Base-by-base conservation (phyloP, 2,797 vertebrate species). In the Enteromius paludinosus region DNA sequence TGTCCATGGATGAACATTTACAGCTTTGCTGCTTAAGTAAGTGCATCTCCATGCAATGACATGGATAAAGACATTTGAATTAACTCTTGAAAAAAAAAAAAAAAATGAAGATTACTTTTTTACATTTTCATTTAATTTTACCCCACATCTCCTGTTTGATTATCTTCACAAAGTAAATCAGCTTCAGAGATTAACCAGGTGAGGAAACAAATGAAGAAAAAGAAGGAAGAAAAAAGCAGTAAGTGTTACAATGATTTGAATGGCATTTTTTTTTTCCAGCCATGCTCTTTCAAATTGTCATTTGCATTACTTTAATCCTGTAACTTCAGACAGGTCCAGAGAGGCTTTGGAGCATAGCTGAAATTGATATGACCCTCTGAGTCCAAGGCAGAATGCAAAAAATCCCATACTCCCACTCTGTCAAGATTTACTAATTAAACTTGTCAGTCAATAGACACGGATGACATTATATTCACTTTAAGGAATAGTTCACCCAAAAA, bases 281-380 rank as follows among this genome's bases (percentile, higher is more conserved):
- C 89, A 89, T 38, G 28, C 87, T 83, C 25, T 76, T 82, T 78
- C 76, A 85, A 86, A 79, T 84, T 84, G 76, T 90, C 88, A 89
- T 92, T 88, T 85, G 86, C 78, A 33, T 89, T 86, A 91, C 90
- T 91, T 87, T 83, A 92, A 93, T 89, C 89, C 82, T 62, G 79
- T 69, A 69, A 89, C 87, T 89, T 92, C 84, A 91, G 92, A 91
- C 84, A 47, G 0, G 82, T 80, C 79, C 78, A 88, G 78, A 87
- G 90, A 88, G 90, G 89, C 89, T 92, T 90, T 82, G 88, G 87
- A 89, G 87, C 25, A 84, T 6, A 71, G 35, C 82, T 86, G 89
- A 91, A 92, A 94, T 93, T 81, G 87, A 93, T 87, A 90, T 93
- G 90, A 93, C 93, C 92, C 90, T 88, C 88, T 90, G 86, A 87